Evolutionary conservation across 2,888 invertebrate genomes (phyloP), one percentile per base, ranked within the genome.

Genomic region (Ferrisia virgata): DNA sequence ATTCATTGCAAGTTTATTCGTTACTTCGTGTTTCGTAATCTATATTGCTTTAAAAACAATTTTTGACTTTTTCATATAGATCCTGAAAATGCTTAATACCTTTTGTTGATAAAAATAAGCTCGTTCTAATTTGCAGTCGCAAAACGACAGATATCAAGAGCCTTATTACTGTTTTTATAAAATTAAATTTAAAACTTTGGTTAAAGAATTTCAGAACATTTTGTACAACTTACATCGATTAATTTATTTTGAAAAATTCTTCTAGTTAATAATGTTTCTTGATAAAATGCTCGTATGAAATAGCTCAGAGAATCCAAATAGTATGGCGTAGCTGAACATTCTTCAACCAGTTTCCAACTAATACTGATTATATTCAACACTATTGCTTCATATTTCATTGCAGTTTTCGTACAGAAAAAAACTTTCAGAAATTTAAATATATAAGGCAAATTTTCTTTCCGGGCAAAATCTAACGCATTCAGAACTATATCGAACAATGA

Each of bases 261-360:
- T 25, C 8, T 8, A 13, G 25, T 58, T 3, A 69, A 36, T 13
- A 83, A 15, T 3, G 43, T 31, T 33, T 47, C 28, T 33, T 83
- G 83, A 76, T 18, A 43, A 31, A 83, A 83, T 0, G 83, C 47
- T 6, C 25, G 25, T 25, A 83, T 83, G 76, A 76, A 83, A 5
- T 6, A 76, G 43, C 28, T 47, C 25, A 83, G 28, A 31, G 72
- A 72, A 43, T 64, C 47, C 0, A n/a, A 18, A 43, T 83, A 83
- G 33, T 36, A 76, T 3, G 83, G 76, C 31, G 83, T 83, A 4
- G 83, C n/a, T 8, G 40, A 72, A 11, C 43, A 76, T 83, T 83
- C 83, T 18, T 83, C 43, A 2, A 76, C 64, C 72, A 40, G 18
- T 40, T 31, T 83, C 83, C 83, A 83, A 72, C 83, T 47, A 25